Evolutionary conservation across 2,113 vertebrate genomes (phyloP).

Genomic region (Odocoileus hemionus): DNA sequence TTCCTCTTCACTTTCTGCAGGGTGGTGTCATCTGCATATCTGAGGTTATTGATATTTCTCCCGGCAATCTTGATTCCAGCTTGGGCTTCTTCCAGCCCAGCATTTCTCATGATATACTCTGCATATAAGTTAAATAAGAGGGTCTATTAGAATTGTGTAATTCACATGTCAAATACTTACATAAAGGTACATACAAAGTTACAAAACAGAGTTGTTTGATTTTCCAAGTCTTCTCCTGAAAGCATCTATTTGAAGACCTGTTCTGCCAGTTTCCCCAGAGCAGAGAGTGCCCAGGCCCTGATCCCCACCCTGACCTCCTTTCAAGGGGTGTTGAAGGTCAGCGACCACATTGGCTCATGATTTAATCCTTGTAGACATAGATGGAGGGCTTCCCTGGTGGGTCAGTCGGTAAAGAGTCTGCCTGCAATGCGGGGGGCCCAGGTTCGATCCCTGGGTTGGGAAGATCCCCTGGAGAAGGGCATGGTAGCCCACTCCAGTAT

Average conservation of each 20-base stretch:
- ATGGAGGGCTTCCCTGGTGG: too few species aligned
- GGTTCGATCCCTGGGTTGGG: too few species aligned
- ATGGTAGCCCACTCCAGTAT: too few species aligned
- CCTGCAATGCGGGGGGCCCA: too few species aligned
- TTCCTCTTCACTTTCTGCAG: too few species aligned
- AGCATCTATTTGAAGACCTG: neutral
- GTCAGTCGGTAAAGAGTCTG: too few species aligned
- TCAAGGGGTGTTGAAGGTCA: neutral
- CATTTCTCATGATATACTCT: too few species aligned
- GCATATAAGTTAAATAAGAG: neutral
- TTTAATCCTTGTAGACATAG: neutral
- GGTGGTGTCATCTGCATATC: too few species aligned
- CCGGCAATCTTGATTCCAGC: too few species aligned
- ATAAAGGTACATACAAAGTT: neutral
- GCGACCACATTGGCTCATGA: rapidly evolving
- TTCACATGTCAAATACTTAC: conserved; percentile 33
- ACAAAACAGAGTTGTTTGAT: neutral
- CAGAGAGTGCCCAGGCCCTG: neutral
- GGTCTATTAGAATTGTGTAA: conserved; percentile 31
- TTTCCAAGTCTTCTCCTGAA: neutral
- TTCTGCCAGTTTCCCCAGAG: neutral
- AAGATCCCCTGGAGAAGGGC: too few species aligned
- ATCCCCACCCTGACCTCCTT: neutral
- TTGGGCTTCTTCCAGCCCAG: too few species aligned
- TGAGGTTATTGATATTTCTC: too few species aligned